Conservation (phyloP, 2,888 invertebrate species). For the Odontocolon sp. region DNA sequence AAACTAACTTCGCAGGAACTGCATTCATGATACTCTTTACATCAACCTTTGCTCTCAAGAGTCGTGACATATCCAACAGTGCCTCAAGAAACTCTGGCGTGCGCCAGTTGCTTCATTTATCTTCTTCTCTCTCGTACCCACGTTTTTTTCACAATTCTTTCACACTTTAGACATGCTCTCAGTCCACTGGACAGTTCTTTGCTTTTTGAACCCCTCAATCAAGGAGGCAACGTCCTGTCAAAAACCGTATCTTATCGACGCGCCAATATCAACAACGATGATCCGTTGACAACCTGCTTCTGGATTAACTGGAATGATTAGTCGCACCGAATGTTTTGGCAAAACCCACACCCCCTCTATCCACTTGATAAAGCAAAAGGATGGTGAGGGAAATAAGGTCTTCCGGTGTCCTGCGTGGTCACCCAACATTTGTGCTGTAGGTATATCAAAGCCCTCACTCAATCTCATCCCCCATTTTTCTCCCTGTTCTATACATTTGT, state of each 20-base stretch:
- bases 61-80: no score
- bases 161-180: constrained; percentile 7
- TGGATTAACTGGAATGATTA: constrained; percentile 28
- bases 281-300: constrained; percentile 28
- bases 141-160: no score
- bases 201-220: neutral
- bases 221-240: neutral
- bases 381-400: neutral
- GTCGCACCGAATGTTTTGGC: constrained; percentile 39
- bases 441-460: neutral
- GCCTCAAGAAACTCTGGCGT: no score
- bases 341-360: neutral
- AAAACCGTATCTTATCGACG: constrained; percentile 16
- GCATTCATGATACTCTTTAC: no score
- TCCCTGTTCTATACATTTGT: constrained; percentile 1
- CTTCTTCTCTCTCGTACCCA: no score
- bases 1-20: no score
- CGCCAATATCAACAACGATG: constrained; percentile 2
- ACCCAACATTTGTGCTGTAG: no score
- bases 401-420: neutral
- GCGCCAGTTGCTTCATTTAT: no score
- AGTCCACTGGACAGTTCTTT: neutral
- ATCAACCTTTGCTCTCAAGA: no score
- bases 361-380: neutral
- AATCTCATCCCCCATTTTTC: constrained; percentile 28